A percentile compares a stretch with the other conserved stretches of the same genome.
Evolutionary conservation across 2,113 vertebrate genomes (phyloP).

Genomic region (Sturnus vulgaris): DNA sequence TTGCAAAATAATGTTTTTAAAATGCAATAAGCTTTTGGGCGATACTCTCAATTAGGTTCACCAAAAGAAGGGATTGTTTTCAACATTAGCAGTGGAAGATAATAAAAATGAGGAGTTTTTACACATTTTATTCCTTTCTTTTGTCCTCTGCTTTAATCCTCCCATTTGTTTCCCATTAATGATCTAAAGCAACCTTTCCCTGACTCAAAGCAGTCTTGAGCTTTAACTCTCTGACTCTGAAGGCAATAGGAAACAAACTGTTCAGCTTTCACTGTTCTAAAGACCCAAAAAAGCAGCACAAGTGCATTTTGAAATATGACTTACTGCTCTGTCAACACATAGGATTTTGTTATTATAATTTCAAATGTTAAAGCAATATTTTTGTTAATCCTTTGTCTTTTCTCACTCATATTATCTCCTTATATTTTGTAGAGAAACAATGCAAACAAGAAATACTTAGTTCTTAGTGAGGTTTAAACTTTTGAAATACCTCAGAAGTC

Average conservation of each 20-base stretch:
- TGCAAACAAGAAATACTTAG: background rate
- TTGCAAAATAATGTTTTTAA: background rate
- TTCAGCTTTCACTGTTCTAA: background rate
- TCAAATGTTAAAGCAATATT: background rate
- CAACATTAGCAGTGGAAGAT: background rate
- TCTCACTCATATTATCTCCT: background rate
- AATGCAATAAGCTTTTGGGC: background rate
- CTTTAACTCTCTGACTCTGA: background rate
- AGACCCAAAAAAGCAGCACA: background rate
- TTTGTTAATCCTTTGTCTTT: background rate
- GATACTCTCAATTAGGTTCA: background rate
- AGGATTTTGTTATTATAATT: background rate
- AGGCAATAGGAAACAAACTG: background rate
- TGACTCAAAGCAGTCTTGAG: background rate
- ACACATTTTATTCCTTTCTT: background rate
- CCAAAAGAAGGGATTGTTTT: background rate
- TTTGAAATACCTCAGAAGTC: background rate
- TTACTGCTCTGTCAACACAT: background rate
- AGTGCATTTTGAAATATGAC: background rate
- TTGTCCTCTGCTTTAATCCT: background rate
- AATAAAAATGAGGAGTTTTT: background rate
- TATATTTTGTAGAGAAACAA: background rate
- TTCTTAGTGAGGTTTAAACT: background rate
- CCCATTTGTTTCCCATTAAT: background rate
- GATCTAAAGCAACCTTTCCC: background rate